phyloP scores from a whole-genome alignment of 2,113 vertebrate species.

The Ivindomyrus marchei region DNA sequence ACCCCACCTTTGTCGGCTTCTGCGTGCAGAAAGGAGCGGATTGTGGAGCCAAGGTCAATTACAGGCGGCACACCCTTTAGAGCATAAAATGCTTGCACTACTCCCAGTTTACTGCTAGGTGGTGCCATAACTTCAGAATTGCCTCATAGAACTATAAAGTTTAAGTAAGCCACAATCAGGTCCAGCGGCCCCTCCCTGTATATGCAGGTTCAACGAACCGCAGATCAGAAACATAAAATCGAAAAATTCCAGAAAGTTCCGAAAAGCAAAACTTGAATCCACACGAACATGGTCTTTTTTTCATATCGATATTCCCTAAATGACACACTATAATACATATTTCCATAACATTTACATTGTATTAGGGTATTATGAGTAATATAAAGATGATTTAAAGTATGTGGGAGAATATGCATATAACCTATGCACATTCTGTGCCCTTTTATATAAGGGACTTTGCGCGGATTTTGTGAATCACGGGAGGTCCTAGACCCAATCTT shows the following conservation, averaged over 20 bases:
- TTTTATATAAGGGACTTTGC: neutral
- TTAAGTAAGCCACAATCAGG: neutral
- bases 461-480: neutral
- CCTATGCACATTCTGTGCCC: no score
- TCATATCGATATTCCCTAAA: neutral
- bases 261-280: neutral
- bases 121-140: slow-evolving; percentile 21
- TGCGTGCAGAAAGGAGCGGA: slow-evolving; percentile 86
- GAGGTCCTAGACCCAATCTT: no score
- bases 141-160: neutral
- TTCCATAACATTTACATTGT: neutral
- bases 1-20: slow-evolving; percentile 89
- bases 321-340: neutral
- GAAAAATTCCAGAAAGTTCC: neutral
- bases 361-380: neutral
- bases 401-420: no score
- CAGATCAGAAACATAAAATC: neutral
- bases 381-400: neutral
- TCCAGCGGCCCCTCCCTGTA: neutral
- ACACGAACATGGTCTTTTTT: neutral
- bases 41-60: slow-evolving; percentile 91
- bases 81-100: neutral
- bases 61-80: no score
- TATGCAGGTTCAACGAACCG: neutral
- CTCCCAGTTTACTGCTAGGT: slow-evolving; percentile 31